Percentiles rank a stretch among this genome's conserved stretches.
Evolutionary conservation across 2,113 vertebrate species (phyloP).

Genomic region (Thinocorus orbignyianus): DNA sequence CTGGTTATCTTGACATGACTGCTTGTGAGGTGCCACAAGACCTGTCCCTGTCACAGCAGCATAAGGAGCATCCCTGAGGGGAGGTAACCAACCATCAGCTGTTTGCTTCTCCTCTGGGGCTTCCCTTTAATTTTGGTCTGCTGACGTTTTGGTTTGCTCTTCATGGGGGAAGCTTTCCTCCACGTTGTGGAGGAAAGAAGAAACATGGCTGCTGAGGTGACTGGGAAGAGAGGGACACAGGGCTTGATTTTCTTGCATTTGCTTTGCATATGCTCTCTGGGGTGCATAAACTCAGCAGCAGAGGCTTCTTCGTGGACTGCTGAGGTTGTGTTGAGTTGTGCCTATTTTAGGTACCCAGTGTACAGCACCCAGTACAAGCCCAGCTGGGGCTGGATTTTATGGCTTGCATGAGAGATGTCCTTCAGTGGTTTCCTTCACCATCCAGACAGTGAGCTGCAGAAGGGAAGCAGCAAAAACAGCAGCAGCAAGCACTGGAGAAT

Average conservation of each 20-base stretch:
- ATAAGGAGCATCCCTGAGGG: neutral
- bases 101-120: neutral
- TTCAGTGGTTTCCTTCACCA: rapidly evolving
- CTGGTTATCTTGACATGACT: neutral
- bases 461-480: neutral
- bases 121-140: neutral
- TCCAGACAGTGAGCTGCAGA: neutral
- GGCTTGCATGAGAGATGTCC: neutral
- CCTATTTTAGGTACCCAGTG: too few relatives aligned
- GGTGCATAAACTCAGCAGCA: neutral
- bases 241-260: neutral
- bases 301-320: neutral
- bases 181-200: neutral
- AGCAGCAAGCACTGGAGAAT: neutral
- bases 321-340: neutral
- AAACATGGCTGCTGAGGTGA: neutral
- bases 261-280: neutral
- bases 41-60: rapidly evolving
- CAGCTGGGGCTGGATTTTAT: neutral
- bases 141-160: neutral
- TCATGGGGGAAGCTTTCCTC: neutral
- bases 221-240: neutral
- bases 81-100: neutral
- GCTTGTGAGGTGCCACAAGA: neutral
- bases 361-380: neutral